phyloP scores from a whole-genome alignment of 2,888 invertebrate species.

The Drosophila mayaguana region DNA sequence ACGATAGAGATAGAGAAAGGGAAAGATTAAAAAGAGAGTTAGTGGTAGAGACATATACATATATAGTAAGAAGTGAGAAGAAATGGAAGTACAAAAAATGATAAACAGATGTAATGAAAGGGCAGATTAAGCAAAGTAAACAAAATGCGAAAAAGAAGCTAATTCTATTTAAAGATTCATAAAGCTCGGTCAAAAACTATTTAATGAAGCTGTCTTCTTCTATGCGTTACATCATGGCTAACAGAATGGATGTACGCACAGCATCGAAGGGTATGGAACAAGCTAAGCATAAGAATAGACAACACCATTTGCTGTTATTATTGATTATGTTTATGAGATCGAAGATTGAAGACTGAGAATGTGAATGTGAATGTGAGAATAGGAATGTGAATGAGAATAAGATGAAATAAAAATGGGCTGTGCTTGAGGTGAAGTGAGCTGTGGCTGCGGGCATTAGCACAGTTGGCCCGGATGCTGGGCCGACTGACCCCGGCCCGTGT shows the following conservation, averaged over 20 bases:
- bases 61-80: too few relatives aligned
- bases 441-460: slow-evolving; percentile 19
- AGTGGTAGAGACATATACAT: not conserved
- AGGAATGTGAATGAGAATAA: not conserved
- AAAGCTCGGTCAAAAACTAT: not conserved
- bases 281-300: slow-evolving; percentile 15
- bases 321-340: slow-evolving; percentile 53
- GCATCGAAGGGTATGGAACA: not conserved
- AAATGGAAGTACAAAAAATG: too few relatives aligned
- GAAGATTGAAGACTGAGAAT: not conserved
- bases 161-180: not conserved
- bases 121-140: not conserved
- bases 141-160: not conserved
- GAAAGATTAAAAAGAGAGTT: not conserved
- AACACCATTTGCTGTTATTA: slow-evolving; percentile 38
- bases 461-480: slow-evolving; percentile 18
- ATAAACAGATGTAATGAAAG: too few relatives aligned
- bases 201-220: not conserved
- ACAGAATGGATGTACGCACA: not conserved
- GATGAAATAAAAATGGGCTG: not conserved
- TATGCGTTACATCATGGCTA: not conserved
- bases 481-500: not conserved
- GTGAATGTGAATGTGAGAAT: not conserved
- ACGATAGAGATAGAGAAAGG: not conserved
- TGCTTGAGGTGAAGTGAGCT: slow-evolving; percentile 5